A percentile compares a stretch with the other conserved stretches of the same genome.
phyloP scores from a whole-genome alignment of 1,140 invertebrate species.

The Trinorchestia longiramus region DNA sequence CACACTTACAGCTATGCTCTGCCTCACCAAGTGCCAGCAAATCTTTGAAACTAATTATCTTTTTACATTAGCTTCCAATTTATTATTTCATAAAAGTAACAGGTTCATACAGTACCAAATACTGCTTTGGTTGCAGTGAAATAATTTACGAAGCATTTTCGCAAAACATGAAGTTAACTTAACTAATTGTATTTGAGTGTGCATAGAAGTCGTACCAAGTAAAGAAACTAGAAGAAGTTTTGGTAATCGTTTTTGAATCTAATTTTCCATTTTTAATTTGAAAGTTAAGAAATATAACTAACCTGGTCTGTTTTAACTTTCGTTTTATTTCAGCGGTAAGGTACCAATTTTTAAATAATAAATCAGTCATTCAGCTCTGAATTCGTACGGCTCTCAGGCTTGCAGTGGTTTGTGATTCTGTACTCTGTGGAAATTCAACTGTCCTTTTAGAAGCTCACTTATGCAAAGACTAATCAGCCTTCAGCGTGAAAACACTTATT shows the following conservation, averaged over 20 bases:
- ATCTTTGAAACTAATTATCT: constrained; percentile 51
- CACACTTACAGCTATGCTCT: constrained; percentile 65
- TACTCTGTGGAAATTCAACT: neutral
- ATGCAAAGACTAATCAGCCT: neutral
- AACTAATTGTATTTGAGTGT: too few relatives aligned
- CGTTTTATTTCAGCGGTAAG: too few relatives aligned
- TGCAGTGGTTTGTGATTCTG: neutral
- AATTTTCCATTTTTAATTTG: too few relatives aligned
- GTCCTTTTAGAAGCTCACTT: neutral
- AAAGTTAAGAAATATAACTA: too few relatives aligned
- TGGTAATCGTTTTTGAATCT: too few relatives aligned
- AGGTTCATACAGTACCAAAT: neutral
- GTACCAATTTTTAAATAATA: neutral
- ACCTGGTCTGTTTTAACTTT: too few relatives aligned
- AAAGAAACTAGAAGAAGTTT: too few relatives aligned
- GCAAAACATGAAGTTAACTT: neutral
- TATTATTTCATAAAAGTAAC: neutral
- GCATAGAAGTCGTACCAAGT: too few relatives aligned
- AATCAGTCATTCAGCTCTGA: neutral
- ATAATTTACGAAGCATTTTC: neutral
- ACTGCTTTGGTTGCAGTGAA: neutral
- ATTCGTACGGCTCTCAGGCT: neutral
- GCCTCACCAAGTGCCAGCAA: constrained; percentile 63
- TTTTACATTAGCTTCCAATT: neutral
- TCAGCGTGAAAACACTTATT: neutral